Conservation (phyloP, 2,797 vertebrate species). For the Sciurus vulgaris region DNA sequence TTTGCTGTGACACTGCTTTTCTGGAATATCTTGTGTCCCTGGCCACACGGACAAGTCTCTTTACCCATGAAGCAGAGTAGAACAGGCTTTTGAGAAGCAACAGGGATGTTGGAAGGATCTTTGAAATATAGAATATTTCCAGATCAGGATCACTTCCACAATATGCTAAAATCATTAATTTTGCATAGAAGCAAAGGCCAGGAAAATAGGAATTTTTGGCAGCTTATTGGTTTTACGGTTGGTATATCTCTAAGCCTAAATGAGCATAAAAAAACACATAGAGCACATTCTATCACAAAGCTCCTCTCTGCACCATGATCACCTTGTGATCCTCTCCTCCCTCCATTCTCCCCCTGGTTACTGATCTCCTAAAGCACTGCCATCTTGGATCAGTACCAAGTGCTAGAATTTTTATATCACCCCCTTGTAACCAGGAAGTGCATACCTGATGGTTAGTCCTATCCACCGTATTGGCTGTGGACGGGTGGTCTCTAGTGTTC, state of each 20-base stretch:
- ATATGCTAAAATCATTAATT: neutral
- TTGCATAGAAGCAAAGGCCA: neutral
- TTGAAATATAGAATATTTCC: neutral
- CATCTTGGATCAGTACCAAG: slow-evolving; percentile 90
- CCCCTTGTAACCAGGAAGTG: slow-evolving; percentile 90
- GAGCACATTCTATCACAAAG: neutral
- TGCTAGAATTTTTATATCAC: slow-evolving; percentile 92
- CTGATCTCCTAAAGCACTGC: slow-evolving; percentile 65
- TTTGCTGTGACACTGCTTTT: neutral
- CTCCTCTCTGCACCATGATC: neutral
- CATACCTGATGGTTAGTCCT: slow-evolving; percentile 97
- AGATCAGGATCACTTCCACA: neutral
- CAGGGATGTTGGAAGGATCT: neutral
- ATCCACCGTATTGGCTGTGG: slow-evolving; percentile 94
- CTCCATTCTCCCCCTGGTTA: neutral
- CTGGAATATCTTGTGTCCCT: neutral
- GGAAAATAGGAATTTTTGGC: slow-evolving; percentile 5
- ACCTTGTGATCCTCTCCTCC: neutral
- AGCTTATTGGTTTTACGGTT: neutral
- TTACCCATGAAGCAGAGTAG: neutral
- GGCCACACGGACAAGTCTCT: neutral
- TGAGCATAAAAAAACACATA: neutral
- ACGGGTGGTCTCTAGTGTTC: slow-evolving; percentile 92
- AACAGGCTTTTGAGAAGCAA: slow-evolving; percentile 22
- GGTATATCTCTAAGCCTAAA: neutral